Base-by-base conservation (phyloP, 2,797 vertebrate genomes). In the Schizothorax lantsangensis region DNA sequence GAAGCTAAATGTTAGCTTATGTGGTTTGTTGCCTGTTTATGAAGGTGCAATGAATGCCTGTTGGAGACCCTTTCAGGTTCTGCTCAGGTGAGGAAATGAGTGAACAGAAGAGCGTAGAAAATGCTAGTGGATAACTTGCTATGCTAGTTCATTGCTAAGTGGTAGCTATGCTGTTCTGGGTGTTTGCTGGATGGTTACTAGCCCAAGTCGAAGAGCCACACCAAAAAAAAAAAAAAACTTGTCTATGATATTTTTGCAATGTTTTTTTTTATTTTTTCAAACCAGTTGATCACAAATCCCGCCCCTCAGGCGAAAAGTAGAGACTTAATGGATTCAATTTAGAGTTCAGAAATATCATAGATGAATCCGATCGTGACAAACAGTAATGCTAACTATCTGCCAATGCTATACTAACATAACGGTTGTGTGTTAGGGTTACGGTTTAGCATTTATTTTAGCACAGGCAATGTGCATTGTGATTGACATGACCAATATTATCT, bases 1-100 rank as follows among this genome's bases (percentile, higher is more conserved):
- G 84, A 79, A 83, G 80, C 80, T 40, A 49, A 81, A 62, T 15
- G 59, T 83, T 82, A 49, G 79, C 88, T 79, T 84, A 71, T 52
- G 33, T 40, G 33, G 77, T 52, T 66, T 83, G 33, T 79, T 49
- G 43, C 45, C 38, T 45, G 47, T 69, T 59, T 84, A 72, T 72
- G 72, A 75, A 84, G 52, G 21, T 10, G 69, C 54, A 47, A 43
- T 45, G 57, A 81, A 86, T 40, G 84, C 79, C 73, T 45, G 83
- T 45, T 33, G 26, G 30, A 19, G 68, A 73, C 30, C 38, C 30
- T 33, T 80, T 57, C 17, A 19, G 43, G 17, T 30, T 84, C 23
- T 72, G n/a, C 38, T 72, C 33, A 21, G 68, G 66, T 73, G 52
- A 47, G 78, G 15, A 38, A 52, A 81, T 15, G 5, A 59, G n/a